Conservation (phyloP, 2,888 invertebrate species). For the Limenitis camilla region DNA sequence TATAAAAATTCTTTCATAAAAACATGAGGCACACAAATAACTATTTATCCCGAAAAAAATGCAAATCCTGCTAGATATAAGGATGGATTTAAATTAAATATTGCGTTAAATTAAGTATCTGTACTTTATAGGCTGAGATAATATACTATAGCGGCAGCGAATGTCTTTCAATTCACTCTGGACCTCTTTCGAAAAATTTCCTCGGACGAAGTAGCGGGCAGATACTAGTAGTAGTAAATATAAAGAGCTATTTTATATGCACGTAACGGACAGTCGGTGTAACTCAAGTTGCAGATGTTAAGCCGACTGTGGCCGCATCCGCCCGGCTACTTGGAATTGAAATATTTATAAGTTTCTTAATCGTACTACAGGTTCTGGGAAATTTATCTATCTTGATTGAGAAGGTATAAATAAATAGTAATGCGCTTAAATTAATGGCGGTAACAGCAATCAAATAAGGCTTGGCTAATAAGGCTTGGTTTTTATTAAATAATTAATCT, state of each 20-base stretch:
- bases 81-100: too few relatives aligned
- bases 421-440: slow-evolving; percentile 4
- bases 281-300: slow-evolving; percentile 72
- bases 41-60: too few relatives aligned
- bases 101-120: too few relatives aligned
- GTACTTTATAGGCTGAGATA: too few relatives aligned
- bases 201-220: too few relatives aligned
- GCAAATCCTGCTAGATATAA: too few relatives aligned
- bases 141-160: too few relatives aligned
- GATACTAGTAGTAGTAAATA: slow-evolving; percentile 22
- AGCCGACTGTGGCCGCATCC: slow-evolving; percentile 65
- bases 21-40: too few relatives aligned
- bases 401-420: slow-evolving; percentile 21
- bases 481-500: too few relatives aligned
- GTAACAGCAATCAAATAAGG: slow-evolving; percentile 2
- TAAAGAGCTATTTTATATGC: slow-evolving; percentile 55
- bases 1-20: too few relatives aligned
- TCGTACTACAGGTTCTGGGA: slow-evolving; percentile 50
- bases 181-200: too few relatives aligned
- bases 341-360: slow-evolving; percentile 67
- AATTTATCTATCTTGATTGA: slow-evolving; percentile 48
- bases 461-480: not conserved
- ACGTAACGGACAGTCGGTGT: slow-evolving; percentile 64
- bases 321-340: slow-evolving; percentile 63
- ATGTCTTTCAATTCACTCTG: too few relatives aligned